Conservation (phyloP, 2,888 invertebrate genomes). For the Cistogaster globosa region DNA sequence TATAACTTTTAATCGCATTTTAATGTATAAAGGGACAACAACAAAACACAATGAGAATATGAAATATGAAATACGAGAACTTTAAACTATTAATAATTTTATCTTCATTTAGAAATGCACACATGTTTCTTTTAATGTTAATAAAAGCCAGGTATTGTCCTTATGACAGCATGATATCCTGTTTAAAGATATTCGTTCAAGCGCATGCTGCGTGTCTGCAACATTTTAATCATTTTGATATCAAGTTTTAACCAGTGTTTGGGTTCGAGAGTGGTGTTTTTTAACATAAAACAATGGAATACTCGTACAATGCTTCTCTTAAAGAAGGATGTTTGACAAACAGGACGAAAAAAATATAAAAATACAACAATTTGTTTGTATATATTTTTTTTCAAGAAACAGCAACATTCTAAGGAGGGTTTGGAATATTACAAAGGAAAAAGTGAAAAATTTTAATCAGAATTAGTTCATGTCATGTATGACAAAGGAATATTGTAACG, state of each 20-base stretch:
- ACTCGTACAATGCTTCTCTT: constrained; percentile 12
- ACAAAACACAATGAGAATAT: too few species aligned
- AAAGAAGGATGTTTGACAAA: constrained; percentile 53
- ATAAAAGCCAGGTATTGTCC: background rate
- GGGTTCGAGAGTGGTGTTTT: background rate
- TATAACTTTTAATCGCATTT: background rate
- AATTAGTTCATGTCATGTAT: constrained; percentile 24
- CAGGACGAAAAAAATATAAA: constrained; percentile 41
- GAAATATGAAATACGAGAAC: too few species aligned
- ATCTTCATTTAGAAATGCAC: background rate
- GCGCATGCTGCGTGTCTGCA: constrained; percentile 63
- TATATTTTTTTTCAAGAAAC: constrained; percentile 1
- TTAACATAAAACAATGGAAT: constrained; percentile 27
- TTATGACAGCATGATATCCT: constrained; percentile 4
- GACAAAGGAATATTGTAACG: constrained; percentile 61
- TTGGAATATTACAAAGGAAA: background rate
- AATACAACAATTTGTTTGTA: constrained; percentile 50
- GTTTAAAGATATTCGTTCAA: constrained; percentile 13
- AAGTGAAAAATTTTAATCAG: constrained; percentile 5
- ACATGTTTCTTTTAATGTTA: background rate
- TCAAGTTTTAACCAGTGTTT: constrained; percentile 13
- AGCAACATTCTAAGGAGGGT: constrained; percentile 7
- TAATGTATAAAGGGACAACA: background rate
- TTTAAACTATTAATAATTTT: too few species aligned
- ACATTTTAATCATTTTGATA: constrained; percentile 68